Conservation (phyloP, 2,888 invertebrate species). For the Kryphioiulus occultus region DNA sequence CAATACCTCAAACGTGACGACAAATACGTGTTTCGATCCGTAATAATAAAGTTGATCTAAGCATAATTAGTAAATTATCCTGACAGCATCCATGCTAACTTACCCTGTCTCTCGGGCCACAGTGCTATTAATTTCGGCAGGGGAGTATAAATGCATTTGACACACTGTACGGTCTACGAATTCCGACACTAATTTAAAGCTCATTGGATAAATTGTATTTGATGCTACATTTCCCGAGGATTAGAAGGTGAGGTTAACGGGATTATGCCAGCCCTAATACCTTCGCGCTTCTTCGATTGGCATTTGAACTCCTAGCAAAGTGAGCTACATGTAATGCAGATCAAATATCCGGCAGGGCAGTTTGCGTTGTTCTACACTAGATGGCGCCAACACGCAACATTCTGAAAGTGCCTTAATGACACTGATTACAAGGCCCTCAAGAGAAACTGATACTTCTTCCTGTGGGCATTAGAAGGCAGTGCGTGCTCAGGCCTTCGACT, state of each 20-base stretch:
- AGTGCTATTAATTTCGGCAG: background rate
- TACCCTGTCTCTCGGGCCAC: background rate
- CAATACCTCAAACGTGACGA: background rate
- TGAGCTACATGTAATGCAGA: background rate
- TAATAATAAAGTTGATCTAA: constrained; percentile 1
- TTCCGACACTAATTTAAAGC: constrained; percentile 12
- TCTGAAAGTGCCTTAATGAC: too few species aligned
- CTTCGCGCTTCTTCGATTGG: background rate
- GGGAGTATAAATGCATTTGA: constrained; percentile 26
- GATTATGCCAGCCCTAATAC: constrained; percentile 3
- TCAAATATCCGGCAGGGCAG: background rate
- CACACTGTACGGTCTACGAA: constrained; percentile 35
- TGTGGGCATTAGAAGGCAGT: too few species aligned
- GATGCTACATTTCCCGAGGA: constrained; percentile 37
- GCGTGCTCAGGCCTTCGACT: too few species aligned
- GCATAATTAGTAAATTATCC: background rate
- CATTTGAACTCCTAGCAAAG: background rate
- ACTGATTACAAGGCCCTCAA: too few species aligned
- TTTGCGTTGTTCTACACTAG: too few species aligned
- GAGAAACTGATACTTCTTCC: too few species aligned
- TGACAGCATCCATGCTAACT: background rate
- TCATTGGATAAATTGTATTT: constrained; percentile 41
- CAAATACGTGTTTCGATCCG: constrained; percentile 22
- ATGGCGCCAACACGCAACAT: too few species aligned
- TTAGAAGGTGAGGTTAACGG: constrained; percentile 32